Evolutionary conservation across 1,140 invertebrate genomes (phyloP), one percentile per base, ranked within the genome.

Genomic region (Drosophila bocqueti): DNA sequence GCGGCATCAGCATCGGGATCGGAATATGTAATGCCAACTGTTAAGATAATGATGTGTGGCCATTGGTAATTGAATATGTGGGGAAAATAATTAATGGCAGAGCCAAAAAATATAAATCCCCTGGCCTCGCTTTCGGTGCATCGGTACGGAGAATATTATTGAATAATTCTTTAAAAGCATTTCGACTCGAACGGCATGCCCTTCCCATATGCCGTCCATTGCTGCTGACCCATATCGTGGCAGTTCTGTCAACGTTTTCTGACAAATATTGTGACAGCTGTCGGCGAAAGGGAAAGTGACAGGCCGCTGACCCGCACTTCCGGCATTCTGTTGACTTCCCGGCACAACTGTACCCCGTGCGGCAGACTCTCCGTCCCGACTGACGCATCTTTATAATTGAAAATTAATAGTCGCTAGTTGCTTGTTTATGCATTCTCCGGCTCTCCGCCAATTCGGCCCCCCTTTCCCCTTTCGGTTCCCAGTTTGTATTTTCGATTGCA

Each of bases 341-440:
- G 13, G 34, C 63, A 76, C 54, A 59, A 66, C 74, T 55, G 74
- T 76, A 66, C 57, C 29, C 15, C 50, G 26, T 21, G 34, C 42
- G 10, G 21, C 52, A 16, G 13, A n/a, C 47, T n/a, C 58, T 58
- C 36, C 13, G 13, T 38, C 42, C 29, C n/a, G 63, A 55, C 49
- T 21, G 67, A 55, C 49, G 64, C 67, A 71, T 84, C 66, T 67
- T 79, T 75, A 85, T 81, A 85, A 79, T 81, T 80, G 82, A 85
- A 85, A 85, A 85, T 85, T 85, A 85, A 85, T 85, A 85, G 82
- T 85, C 65, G 82, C 82, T 82, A 85, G 82, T 85, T 85, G 82
- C 73, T 84, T 83, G 81, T 79, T 83, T 83, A 83, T 83, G 59
- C 72, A 83, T 67, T 46, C 77, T 49, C 55, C 52, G 45, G 40